Evolutionary conservation across 2,113 vertebrate genomes (phyloP).

Genomic region (Ondatra zibethicus): DNA sequence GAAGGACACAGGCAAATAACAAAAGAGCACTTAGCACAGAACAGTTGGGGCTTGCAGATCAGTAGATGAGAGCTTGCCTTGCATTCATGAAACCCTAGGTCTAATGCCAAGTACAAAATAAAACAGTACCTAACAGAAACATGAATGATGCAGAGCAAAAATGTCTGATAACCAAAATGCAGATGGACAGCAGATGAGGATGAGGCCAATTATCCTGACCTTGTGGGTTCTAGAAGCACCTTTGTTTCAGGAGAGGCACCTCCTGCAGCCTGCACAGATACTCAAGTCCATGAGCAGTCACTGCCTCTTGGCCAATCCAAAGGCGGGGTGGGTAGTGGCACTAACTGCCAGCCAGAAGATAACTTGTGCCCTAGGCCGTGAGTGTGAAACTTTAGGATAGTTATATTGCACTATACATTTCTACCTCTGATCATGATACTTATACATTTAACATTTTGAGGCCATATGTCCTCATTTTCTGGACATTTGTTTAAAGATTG

Average conservation of each 20-base stretch:
- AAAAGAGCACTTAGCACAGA: neutral
- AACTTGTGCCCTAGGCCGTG: neutral
- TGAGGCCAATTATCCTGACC: conserved; percentile 87
- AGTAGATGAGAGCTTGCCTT: neutral
- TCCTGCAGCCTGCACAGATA: neutral
- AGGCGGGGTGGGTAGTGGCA: accelerated
- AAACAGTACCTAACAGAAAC: too few species aligned
- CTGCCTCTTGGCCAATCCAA: too few species aligned
- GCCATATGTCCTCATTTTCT: too few species aligned
- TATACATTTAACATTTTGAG: too few species aligned
- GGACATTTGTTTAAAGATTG: too few species aligned
- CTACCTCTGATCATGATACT: too few species aligned
- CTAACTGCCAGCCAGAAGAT: accelerated
- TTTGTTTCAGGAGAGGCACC: conserved; percentile 84
- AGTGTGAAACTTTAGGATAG: too few species aligned
- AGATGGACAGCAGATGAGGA: conserved; percentile 68
- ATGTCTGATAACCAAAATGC: conserved; percentile 80
- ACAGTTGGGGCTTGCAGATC: neutral
- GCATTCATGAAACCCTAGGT: neutral
- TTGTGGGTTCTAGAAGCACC: conserved; percentile 88
- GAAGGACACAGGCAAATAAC: neutral
- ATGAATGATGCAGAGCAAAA: neutral
- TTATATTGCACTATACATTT: too few species aligned
- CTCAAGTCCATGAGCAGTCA: accelerated
- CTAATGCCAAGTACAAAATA: neutral